These are phyloP conservation scores for Turdus rufiventris DNA, from an alignment of 2,113 vertebrate genomes.

Conservation along the genomic window DNA sequence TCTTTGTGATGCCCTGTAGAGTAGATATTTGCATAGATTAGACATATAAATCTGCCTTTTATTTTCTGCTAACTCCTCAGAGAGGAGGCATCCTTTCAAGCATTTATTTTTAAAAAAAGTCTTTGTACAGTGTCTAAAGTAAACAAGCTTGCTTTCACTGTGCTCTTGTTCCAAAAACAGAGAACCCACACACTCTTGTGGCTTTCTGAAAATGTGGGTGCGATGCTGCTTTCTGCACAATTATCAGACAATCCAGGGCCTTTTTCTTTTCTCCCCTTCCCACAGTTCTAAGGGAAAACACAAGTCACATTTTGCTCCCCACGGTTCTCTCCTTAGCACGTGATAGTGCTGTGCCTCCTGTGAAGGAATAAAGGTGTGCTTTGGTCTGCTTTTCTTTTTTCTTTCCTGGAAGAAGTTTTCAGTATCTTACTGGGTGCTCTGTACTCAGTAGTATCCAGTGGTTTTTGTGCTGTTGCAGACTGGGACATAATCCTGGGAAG, in stretches of 20 bases:
- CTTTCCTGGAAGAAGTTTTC: neutral
- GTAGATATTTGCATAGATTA: constrained; percentile 69
- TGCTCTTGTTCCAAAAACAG: constrained; percentile 49
- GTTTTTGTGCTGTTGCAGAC: neutral
- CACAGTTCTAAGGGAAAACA: neutral
- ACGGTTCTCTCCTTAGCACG: accelerated
- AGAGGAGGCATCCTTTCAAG: constrained; percentile 40
- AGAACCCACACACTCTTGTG: neutral
- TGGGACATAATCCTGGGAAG: neutral
- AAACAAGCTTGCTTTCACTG: constrained; percentile 63
- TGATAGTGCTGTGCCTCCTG: neutral
- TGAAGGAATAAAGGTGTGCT: neutral
- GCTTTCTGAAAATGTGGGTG: constrained; percentile 38
- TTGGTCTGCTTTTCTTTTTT: neutral
- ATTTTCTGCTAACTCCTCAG: constrained; percentile 46
- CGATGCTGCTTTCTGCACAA: neutral
- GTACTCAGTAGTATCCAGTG: neutral
- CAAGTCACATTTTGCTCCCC: neutral
- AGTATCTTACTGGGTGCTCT: neutral
- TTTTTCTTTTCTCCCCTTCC: neutral
- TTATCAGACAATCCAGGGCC: neutral
- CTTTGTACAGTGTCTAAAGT: constrained; percentile 63
- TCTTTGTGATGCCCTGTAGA: constrained; percentile 61
- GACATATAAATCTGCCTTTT: constrained; percentile 66
- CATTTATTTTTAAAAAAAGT: constrained; percentile 25